Evolutionary conservation across 2,888 invertebrate genomes (phyloP), one percentile per base, ranked within the genome.

Genomic region (Heteromurus nitidus): DNA sequence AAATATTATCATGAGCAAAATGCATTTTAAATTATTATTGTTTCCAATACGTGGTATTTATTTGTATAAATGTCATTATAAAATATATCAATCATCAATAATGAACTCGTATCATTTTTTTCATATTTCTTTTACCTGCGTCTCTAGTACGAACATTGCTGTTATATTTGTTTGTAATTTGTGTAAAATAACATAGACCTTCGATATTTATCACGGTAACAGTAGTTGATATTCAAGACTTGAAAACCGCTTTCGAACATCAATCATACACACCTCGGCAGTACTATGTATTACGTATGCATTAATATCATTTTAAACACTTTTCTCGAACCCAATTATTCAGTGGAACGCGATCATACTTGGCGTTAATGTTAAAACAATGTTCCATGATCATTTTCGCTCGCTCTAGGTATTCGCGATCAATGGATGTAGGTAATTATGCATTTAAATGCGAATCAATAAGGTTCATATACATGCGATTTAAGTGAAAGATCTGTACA

Each of bases 61-160:
- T 82, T 74, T 74, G 74, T 74, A 82, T 68, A 82, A 82, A 82
- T 68, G 67, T 79, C 70, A 65, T 82, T 82, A 82, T 79, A 79
- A 74, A 80, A 82, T 65, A 82, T 79, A 73, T 75, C 73, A 69
- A 74, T 65, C 68, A 77, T 69, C 50, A 74, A 73, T 50, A 73
- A 47, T 67, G n/a, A n/a, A 67, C 69, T 72, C 62, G 72, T 24
- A 47, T 31, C 62, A 65, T 60, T 7, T 42, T 24, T 28, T 31
- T 68, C 36, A 68, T 44, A 26, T 20, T 11, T 30, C 3, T 16
- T 53, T 22, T 20, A 42, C n/a, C 36, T 30, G 16, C 30, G 16
- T 42, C 64, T 36, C 64, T 16, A 9, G n/a, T n/a, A n/a, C n/a
- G n/a, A n/a, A n/a, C n/a, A n/a, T n/a, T n/a, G n/a, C n/a, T n/a